Conservation (phyloP, 2,113 vertebrate genomes). For the Gambusia holbrooki region DNA sequence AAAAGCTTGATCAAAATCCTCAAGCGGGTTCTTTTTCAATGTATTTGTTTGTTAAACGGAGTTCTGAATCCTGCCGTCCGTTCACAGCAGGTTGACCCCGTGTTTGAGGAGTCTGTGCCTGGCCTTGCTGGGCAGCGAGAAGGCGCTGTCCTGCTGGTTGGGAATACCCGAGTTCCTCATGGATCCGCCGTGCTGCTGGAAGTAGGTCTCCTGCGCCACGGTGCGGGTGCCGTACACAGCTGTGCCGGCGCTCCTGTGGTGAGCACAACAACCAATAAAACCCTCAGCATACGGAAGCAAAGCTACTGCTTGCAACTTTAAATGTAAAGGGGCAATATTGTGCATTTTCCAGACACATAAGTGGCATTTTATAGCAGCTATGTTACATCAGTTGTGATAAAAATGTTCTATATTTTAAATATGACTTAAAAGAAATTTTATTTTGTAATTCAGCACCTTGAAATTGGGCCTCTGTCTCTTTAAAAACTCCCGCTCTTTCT, state of each 20-base stretch:
- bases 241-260: constrained; percentile 82
- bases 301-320: not conserved
- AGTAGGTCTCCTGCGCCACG: constrained; percentile 89
- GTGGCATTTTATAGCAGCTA: no score
- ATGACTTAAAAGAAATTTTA: no score
- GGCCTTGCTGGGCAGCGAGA: constrained; percentile 87
- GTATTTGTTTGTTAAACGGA: not conserved
- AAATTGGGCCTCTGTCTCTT: no score
- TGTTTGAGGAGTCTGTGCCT: constrained; percentile 92
- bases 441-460: no score
- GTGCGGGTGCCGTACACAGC: constrained; percentile 87
- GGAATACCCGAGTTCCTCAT: constrained; percentile 89
- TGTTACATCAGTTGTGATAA: no score
- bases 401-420: no score
- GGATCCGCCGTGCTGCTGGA: constrained; percentile 83
- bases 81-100: constrained; percentile 91
- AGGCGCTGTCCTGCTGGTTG: constrained; percentile 87
- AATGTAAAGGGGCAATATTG: no score
- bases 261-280: constrained; percentile 10
- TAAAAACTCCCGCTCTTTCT: no score
- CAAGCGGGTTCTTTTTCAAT: not conserved
- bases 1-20: no score
- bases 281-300: not conserved
- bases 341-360: no score
- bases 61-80: fast-evolving